Evolutionary conservation across 2,113 vertebrate genomes (phyloP), one percentile per base, ranked within the genome.

Genomic region (Dipodomys merriami): DNA sequence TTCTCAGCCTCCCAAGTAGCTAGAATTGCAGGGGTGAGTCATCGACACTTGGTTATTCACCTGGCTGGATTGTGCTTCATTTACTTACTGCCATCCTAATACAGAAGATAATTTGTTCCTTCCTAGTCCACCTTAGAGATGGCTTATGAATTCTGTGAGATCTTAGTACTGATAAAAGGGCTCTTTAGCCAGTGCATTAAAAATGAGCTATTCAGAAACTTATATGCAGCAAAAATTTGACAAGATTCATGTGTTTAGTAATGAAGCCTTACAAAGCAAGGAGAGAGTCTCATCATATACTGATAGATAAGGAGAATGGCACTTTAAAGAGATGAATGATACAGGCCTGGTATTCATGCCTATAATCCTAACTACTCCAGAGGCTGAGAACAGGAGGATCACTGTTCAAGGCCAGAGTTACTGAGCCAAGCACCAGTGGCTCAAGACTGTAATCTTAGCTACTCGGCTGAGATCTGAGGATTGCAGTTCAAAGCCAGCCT

Each of bases 171-270:
- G 74, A 2, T 10, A 22, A 49, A 39, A 91, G n/a, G 39, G 16
- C 84, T 83, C 29, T 35, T 74, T 64, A 27, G 90, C 69, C 11
- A 39, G 20, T 20, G 46, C 29, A 57, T 44, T 80, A 12, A 65
- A 93, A 83, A 15, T 83, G 49, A 93, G n/a, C 83, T 77, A 27
- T 91, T 88, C 53, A 90, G 39, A 95, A 94, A 83, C 10, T 18
- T 88, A 33, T 18, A 25, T 71, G 46, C 69, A 79, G 79, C 19
- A 62, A 74, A 93, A 53, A 64, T 76, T 71, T 79, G 16, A 44
- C 73, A 88, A 33, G 49, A 93, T 23, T 16, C n/a, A 77, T 92
- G 74, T 79, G 69, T 95, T 82, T 64, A 62, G 6, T 80, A 67
- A 30, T 77, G 23, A 89, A 80, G 35, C 57, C 77, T 84, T 87